Conservation (phyloP, 2,797 vertebrate genomes). For the Tapirus indicus region DNA sequence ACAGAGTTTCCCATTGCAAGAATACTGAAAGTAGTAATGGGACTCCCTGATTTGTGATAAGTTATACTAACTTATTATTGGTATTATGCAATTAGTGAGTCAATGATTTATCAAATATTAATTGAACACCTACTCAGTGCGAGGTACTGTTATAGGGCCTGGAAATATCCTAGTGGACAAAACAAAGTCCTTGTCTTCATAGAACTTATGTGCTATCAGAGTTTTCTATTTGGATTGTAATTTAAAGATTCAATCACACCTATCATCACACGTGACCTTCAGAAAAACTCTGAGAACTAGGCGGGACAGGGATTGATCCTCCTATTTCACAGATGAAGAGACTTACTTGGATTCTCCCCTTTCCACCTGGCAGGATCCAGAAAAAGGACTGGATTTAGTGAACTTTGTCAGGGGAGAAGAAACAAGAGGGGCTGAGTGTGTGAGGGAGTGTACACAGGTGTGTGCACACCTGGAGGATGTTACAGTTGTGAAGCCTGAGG, state of each 20-base stretch:
- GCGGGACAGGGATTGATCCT: not conserved
- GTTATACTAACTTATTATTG: not conserved
- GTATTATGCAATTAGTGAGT: not conserved
- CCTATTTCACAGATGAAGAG: not conserved
- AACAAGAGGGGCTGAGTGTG: not conserved
- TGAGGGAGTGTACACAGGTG: not conserved
- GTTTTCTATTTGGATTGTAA: not conserved
- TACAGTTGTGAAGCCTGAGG: not conserved
- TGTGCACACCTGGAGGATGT: not conserved
- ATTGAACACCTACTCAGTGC: not conserved
- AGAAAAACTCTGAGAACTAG: not conserved
- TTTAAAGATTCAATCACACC: not conserved
- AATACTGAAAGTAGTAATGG: not conserved
- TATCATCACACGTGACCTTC: not conserved
- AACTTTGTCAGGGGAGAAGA: not conserved
- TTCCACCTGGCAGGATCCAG: not conserved
- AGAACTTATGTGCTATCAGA: not conserved
- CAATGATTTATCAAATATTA: not conserved
- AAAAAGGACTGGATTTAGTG: not conserved
- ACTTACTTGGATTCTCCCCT: not conserved
- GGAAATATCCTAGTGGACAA: not conserved
- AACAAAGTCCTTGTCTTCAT: not conserved
- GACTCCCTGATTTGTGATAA: not conserved
- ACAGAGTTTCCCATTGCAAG: not conserved
- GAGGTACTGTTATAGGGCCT: not conserved